Conservation (phyloP, 1,140 invertebrate genomes). For the Acromyrmex heyeri region DNA sequence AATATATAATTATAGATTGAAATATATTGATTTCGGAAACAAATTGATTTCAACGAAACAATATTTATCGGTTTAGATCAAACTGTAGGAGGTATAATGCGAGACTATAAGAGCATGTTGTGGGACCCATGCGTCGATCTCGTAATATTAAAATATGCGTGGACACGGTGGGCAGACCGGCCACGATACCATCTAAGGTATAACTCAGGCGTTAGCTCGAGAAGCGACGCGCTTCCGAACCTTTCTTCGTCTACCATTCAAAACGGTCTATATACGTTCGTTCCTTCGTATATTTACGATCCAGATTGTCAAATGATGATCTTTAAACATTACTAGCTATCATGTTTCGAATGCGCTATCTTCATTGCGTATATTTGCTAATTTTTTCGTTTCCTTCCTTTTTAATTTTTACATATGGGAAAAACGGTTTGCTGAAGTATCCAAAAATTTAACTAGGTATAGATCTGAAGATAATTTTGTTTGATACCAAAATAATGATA, state of each 20-base stretch:
- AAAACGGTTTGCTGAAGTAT: too few species aligned
- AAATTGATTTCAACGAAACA: not conserved
- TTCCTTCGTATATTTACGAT: not conserved
- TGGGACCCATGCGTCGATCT: constrained; percentile 36
- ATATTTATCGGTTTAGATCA: not conserved
- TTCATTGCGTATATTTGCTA: not conserved
- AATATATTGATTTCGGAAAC: not conserved
- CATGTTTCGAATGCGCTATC: not conserved
- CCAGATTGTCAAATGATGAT: constrained; percentile 26
- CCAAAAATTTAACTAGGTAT: too few species aligned
- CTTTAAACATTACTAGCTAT: not conserved
- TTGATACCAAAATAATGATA: too few species aligned
- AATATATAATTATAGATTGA: not conserved
- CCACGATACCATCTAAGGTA: constrained; percentile 55
- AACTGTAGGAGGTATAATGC: not conserved
- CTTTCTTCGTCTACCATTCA: constrained; percentile 32
- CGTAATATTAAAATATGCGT: constrained; percentile 50
- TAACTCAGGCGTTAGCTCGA: constrained; percentile 46
- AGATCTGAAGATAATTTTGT: too few species aligned
- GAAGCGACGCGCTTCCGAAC: constrained; percentile 17
- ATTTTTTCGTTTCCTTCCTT: not conserved
- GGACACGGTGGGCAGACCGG: constrained; percentile 40
- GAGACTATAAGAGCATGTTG: not conserved
- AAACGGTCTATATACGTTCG: not conserved
- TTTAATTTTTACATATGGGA: not conserved